phyloP scores from a whole-genome alignment of 2,113 vertebrate genomes.

The Anhinga rufa region DNA sequence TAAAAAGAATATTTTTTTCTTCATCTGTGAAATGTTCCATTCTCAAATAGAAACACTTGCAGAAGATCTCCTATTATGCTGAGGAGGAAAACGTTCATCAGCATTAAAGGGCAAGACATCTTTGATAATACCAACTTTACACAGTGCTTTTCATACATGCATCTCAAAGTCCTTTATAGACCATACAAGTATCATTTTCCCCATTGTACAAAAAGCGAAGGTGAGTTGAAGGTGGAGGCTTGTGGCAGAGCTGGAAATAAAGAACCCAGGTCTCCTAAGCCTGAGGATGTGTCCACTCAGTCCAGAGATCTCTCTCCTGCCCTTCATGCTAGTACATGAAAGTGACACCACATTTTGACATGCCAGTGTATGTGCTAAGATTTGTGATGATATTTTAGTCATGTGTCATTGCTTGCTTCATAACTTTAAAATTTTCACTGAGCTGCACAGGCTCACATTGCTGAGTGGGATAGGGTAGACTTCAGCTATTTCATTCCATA shows the following conservation, averaged over 20 bases:
- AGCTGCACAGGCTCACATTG: neutral
- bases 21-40: neutral
- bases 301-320: neutral
- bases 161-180: neutral
- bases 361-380: neutral
- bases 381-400: neutral
- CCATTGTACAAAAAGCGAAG: neutral
- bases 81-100: neutral
- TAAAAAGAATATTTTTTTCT: neutral
- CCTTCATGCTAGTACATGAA: neutral
- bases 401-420: neutral
- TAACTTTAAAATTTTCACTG: neutral
- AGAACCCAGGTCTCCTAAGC: neutral
- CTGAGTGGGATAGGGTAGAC: neutral
- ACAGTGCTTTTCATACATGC: neutral
- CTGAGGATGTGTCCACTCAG: neutral
- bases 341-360: neutral
- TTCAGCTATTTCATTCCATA: neutral
- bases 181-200: neutral
- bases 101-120: neutral
- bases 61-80: neutral
- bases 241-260: neutral
- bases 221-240: neutral
- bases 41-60: neutral
- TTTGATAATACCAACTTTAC: neutral